These are phyloP conservation scores for Lagorchestes hirsutus DNA, from an alignment of 2,797 vertebrate genomes.

Conservation along the genomic window DNA sequence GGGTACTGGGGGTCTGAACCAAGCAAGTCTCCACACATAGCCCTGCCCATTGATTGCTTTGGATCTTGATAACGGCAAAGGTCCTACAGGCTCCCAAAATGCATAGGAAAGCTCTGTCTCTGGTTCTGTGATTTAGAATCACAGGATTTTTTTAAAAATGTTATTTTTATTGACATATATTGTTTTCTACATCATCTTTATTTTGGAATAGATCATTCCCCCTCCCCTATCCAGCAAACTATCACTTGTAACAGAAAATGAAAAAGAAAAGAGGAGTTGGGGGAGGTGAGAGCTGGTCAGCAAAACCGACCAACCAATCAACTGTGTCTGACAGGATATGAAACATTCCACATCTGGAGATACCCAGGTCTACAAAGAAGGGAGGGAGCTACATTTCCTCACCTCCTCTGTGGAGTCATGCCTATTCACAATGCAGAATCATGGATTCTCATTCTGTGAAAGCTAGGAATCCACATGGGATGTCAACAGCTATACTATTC, in stretches of 20 bases:
- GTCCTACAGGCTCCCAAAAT: neutral
- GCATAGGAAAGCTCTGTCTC: neutral
- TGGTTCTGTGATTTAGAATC: neutral
- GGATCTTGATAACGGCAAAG: neutral
- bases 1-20: neutral
- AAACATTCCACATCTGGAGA: neutral
- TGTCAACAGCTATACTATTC: neutral
- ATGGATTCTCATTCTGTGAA: neutral
- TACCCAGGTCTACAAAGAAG: neutral
- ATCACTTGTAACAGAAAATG: neutral
- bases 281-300: neutral
- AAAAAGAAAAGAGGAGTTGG: neutral
- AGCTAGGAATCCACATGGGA: neutral
- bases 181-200: neutral
- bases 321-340: neutral
- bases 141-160: neutral
- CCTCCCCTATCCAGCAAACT: neutral
- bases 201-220: neutral
- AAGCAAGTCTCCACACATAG: neutral
- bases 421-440: neutral
- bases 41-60: neutral
- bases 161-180: neutral
- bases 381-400: neutral
- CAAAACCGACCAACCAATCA: neutral
- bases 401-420: neutral